These are phyloP conservation scores for Erebia palarica DNA, from an alignment of 2,888 invertebrate genomes.

Conservation along the genomic window DNA sequence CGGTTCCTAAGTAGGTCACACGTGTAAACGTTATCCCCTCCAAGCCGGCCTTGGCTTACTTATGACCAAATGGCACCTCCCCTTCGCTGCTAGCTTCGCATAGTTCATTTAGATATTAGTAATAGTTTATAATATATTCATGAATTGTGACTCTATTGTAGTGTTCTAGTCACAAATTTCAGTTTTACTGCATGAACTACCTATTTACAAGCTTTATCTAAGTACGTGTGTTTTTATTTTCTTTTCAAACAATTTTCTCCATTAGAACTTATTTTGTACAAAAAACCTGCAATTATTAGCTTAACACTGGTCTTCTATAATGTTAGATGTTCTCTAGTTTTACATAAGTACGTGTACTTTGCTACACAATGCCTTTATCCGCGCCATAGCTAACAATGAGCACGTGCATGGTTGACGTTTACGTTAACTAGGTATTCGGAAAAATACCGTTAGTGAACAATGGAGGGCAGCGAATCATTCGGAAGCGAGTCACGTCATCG, in stretches of 20 bases:
- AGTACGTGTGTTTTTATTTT: neutral
- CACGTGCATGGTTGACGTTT: constrained; percentile 20
- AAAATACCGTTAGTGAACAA: constrained; percentile 44
- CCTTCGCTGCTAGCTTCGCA: constrained; percentile 59
- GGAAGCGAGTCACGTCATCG: constrained; percentile 45
- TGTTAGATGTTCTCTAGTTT: neutral
- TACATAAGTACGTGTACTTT: neutral
- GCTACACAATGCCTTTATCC: neutral
- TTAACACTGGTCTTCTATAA: neutral
- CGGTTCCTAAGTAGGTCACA: constrained; percentile 79
- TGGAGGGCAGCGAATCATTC: constrained; percentile 43
- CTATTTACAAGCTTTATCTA: neutral
- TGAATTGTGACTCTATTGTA: constrained; percentile 17
- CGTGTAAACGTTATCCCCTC: constrained; percentile 81
- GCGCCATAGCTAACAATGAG: constrained; percentile 17
- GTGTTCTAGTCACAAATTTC: neutral
- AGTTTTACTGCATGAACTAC: neutral
- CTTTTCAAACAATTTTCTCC: neutral
- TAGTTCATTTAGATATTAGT: constrained; percentile 38
- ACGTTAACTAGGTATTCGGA: constrained; percentile 32
- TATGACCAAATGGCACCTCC: constrained; percentile 69
- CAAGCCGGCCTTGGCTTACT: constrained; percentile 80
- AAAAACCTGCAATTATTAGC: neutral
- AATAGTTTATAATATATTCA: constrained; percentile 33
- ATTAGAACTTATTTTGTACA: neutral